These are phyloP conservation scores for Calcarius lapponicus DNA, from an alignment of 2,797 vertebrate species.

Conservation along the genomic window DNA sequence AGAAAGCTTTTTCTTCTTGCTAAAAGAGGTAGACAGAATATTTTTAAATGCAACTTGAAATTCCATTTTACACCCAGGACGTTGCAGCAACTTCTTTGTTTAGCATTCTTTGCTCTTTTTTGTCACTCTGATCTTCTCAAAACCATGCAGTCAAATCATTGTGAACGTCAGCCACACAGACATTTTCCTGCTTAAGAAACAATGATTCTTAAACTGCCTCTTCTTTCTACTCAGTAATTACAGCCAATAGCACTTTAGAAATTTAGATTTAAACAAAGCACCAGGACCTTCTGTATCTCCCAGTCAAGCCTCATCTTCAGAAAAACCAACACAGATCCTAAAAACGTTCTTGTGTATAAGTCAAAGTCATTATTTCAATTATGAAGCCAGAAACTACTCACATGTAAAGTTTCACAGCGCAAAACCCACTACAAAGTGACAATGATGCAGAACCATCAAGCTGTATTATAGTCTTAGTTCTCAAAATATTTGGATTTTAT, in stretches of 20 bases:
- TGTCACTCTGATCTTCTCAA: background rate
- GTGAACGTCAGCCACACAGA: background rate
- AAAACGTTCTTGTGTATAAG: accelerated
- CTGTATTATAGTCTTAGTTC: background rate
- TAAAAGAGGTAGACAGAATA: background rate
- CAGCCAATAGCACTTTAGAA: background rate
- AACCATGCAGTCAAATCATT: background rate
- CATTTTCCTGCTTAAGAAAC: background rate
- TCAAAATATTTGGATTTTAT: background rate
- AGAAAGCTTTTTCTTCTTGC: background rate
- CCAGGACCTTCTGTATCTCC: background rate
- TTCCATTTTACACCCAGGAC: background rate
- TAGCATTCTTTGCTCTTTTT: background rate
- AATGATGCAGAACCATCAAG: background rate
- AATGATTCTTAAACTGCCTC: background rate
- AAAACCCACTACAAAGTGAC: background rate
- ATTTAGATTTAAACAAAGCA: background rate
- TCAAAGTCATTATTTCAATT: background rate
- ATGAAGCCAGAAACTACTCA: background rate
- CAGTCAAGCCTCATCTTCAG: background rate
- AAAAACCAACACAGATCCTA: background rate
- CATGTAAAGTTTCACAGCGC: background rate
- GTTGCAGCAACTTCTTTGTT: background rate
- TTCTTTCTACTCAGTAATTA: background rate
- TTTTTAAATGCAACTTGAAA: background rate